Evolutionary conservation across 2,888 invertebrate species (phyloP), one percentile per base, ranked within the genome.

Genomic region (Caenorhabditis angaria): DNA sequence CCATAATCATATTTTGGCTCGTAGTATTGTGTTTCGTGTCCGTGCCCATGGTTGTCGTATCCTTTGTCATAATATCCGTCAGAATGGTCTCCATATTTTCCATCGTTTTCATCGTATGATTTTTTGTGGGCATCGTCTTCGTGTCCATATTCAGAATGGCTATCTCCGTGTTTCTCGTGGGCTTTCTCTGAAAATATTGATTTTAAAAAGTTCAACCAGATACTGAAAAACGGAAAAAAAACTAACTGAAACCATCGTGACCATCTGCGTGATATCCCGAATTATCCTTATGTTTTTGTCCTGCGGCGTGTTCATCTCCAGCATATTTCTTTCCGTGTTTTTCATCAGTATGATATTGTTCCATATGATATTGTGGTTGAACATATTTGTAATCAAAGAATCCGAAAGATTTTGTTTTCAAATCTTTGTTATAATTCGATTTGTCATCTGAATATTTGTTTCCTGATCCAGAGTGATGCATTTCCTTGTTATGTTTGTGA

Each of bases 321-420:
- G 76, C 81, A 68, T 82, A 81, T 61, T 80, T 81, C 70, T 78
- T 77, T 64, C 80, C 80, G 76, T 83, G 82, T 57, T 82, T 80
- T 76, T 83, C 83, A 60, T 83, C 82, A 53, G 79, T 77, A 69
- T 82, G 82, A 76, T 80, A 83, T 65, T 83, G 76, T 70, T 83
- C 83, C 67, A 81, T 71, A 65, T 82, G 83, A 75, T 82, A 83
- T 65, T 83, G 83, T 47, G 83, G 82, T 72, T 82, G 82, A 35
- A 83, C 78, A 76, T 78, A 83, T 54, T 75, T 71, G 77, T 82
- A 82, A 70, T 83, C 82, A 71, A 83, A 83, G 80, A 82, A 83
- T 41, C 83, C 83, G 70, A 76, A 81, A 8, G 82, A 74, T 66
- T 83, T 83, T 65, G 77, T 78, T 65, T 82, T 82, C 65, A 76